phyloP scores from a whole-genome alignment of 2,113 vertebrate species.

The Perca fluviatilis region DNA sequence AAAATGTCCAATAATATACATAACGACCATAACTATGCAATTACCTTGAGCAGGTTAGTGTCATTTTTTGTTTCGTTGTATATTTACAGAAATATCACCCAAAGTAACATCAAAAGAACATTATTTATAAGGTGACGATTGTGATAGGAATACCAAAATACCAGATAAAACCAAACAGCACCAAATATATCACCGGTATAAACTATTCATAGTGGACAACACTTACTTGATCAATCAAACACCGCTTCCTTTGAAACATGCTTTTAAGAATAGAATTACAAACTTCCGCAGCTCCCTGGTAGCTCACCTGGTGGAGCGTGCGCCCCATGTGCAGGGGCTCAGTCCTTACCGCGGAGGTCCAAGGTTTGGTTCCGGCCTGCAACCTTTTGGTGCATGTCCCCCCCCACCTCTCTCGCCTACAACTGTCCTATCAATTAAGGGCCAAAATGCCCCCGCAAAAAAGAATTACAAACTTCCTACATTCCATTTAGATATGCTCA shows the following conservation, averaged over 20 bases:
- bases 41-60: neutral
- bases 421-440: too few species aligned
- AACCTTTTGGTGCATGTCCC: too few species aligned
- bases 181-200: neutral
- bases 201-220: slow-evolving; percentile 6
- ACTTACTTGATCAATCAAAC: slow-evolving; percentile 25
- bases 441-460: too few species aligned
- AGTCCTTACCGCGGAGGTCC: too few species aligned
- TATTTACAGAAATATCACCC: neutral
- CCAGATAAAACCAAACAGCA: slow-evolving; percentile 25
- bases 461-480: slow-evolving; percentile 36
- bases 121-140: neutral
- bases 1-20: slow-evolving; percentile 1
- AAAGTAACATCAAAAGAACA: neutral
- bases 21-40: neutral
- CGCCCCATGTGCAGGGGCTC: too few species aligned
- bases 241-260: slow-evolving; percentile 14
- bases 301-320: too few species aligned
- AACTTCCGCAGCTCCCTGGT: too few species aligned
- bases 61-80: too few species aligned
- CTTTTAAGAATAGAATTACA: slow-evolving; percentile 12
- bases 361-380: too few species aligned
- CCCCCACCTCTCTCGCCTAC: too few species aligned
- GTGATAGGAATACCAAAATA: neutral
- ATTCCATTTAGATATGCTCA: slow-evolving; percentile 55